These are phyloP conservation scores for Thripadectes ignobilis DNA, from an alignment of 2,797 vertebrate genomes.

Conservation along the genomic window DNA sequence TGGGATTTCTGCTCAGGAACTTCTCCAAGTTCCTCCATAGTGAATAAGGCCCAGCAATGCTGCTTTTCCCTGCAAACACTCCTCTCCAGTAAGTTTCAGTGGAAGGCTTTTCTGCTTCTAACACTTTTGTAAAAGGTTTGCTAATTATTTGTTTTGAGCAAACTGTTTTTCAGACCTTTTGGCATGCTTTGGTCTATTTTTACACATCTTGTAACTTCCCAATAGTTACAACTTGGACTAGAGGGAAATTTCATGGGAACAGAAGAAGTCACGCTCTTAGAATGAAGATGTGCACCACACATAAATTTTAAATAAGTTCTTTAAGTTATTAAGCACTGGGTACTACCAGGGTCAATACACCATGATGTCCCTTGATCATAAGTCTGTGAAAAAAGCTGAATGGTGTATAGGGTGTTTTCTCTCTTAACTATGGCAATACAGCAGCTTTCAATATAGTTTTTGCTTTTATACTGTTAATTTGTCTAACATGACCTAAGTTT, in stretches of 20 bases:
- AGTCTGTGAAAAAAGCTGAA: neutral
- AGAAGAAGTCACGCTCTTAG: neutral
- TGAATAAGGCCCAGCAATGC: neutral
- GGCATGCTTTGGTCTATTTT: neutral
- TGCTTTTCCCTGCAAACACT: neutral
- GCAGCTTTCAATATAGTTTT: neutral
- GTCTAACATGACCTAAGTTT: neutral
- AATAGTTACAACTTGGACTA: neutral
- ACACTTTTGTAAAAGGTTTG: neutral
- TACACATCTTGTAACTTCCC: neutral
- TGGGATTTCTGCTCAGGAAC: neutral
- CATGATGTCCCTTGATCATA: neutral
- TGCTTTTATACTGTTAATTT: neutral
- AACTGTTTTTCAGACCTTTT: neutral
- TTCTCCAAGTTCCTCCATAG: neutral
- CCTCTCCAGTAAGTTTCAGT: neutral
- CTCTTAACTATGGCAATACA: neutral
- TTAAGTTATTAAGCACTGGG: neutral
- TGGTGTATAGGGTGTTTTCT: neutral
- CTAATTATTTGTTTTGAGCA: neutral
- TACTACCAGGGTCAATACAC: neutral
- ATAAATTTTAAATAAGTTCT: neutral
- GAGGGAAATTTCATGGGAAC: neutral
- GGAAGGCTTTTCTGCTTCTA: neutral
- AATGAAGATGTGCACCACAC: neutral